Evolutionary conservation across 2,888 invertebrate species (phyloP), one percentile per base, ranked within the genome.

Genomic region (Aleiodes alternator): DNA sequence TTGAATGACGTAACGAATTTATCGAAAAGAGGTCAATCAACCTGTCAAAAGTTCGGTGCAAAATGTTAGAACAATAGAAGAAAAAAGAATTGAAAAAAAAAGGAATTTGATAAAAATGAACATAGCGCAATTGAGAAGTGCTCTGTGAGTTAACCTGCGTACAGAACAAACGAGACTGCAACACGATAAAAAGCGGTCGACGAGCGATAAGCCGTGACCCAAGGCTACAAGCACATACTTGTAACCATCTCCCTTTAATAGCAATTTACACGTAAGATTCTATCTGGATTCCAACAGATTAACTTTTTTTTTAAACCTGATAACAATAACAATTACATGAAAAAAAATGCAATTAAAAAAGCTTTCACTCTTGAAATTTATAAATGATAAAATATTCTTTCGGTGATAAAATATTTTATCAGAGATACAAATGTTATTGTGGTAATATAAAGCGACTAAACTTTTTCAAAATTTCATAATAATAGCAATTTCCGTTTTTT

Each of bases 171-270:
- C 64, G 64, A 64, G 64, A 64, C 64, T 64, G 48, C 64, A 48
- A 64, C 64, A 64, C 43, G 64, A 64, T 64, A 64, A 64, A 43
- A 61, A 16, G 43, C 64, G 64, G 64, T 64, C 64, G 64, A 64
- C 64, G 64, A 64, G 64, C 64, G 64, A 64, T 64, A 64, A 64
- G 64, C 43, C 43, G 43, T 43, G 43, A 55, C 29, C 16, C 55
- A 55, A 14, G 14, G 29, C 16, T 23, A 55, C 11, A 55, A 55
- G 29, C 9, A 3, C 16, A 23, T 16, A 55, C 14, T 16, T 55
- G 55, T 55, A 16, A 43, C 16, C 6, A 14, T n/a, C 55, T 55
- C 55, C 55, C 55, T 55, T 55, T 55, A 55, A 55, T 16, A 16
- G 55, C 55, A 55, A 16, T 55, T 55, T 16, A 16, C 55, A 55